A percentile compares a stretch with the other conserved stretches of the same genome.
Conservation (phyloP, 2,888 invertebrate species). For the Rhagophthalmus giganteus region DNA sequence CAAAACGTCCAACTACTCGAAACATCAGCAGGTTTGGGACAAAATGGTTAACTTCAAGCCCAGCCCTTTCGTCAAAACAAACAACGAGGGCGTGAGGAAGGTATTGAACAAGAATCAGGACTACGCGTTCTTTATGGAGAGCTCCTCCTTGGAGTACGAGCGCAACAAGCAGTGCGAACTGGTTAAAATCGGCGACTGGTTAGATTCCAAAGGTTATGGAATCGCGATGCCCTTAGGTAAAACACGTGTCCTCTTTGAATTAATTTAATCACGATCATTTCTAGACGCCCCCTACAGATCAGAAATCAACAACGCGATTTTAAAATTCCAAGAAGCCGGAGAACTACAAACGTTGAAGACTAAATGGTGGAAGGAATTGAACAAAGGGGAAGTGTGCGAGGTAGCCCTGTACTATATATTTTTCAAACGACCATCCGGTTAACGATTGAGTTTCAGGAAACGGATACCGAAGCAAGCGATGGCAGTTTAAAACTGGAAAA, state of each 20-base stretch:
- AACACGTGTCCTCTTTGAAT: not conserved
- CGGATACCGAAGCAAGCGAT: not conserved
- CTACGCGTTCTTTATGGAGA: slow-evolving; percentile 97
- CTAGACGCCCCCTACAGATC: slow-evolving; percentile 76
- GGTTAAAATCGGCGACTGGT: slow-evolving; percentile 75
- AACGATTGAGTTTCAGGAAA: not conserved
- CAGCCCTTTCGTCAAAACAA: slow-evolving; percentile 78
- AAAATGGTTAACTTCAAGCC: slow-evolving; percentile 79
- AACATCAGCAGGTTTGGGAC: slow-evolving; percentile 37
- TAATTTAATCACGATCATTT: slow-evolving; percentile 32
- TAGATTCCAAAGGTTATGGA: slow-evolving; percentile 92
- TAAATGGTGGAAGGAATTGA: slow-evolving; percentile 86
- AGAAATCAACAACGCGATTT: slow-evolving; percentile 83
- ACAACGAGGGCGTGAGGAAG: slow-evolving; percentile 83
- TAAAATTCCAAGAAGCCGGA: slow-evolving; percentile 88
- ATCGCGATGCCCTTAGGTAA: slow-evolving; percentile 89
- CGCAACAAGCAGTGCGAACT: slow-evolving; percentile 78
- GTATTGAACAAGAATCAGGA: slow-evolving; percentile 79
- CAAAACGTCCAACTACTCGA: slow-evolving; percentile 46
- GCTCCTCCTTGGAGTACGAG: slow-evolving; percentile 90
- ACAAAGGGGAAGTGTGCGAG: slow-evolving; percentile 48
- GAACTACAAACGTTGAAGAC: slow-evolving; percentile 78
- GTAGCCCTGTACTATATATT: too few relatives aligned
- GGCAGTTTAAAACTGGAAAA: slow-evolving; percentile 65
- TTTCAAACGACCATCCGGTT: too few relatives aligned